phyloP scores from a whole-genome alignment of 2,113 vertebrate species.

The Tylochromis polylepis region DNA sequence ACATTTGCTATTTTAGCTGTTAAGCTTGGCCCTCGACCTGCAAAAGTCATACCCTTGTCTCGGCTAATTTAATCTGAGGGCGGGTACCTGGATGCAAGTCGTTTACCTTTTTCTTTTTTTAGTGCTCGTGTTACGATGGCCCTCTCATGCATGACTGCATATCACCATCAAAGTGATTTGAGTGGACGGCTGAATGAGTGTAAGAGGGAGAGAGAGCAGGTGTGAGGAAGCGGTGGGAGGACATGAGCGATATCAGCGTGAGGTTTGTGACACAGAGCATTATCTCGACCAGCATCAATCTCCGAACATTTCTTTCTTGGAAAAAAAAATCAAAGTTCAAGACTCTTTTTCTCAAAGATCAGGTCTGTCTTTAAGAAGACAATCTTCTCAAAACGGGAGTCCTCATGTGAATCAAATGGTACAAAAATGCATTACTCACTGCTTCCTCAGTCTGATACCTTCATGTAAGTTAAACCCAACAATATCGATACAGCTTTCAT shows the following conservation, averaged over 20 bases:
- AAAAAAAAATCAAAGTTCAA: background rate
- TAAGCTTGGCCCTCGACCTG: background rate
- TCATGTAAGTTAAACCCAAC: background rate
- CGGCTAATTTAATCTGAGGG: background rate
- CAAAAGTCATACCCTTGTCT: background rate
- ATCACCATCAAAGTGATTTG: background rate
- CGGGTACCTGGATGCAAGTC: background rate
- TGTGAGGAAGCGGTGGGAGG: conserved; percentile 6
- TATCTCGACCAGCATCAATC: background rate
- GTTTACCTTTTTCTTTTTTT: background rate
- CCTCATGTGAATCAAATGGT: background rate
- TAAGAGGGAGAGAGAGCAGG: background rate
- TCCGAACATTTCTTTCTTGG: background rate
- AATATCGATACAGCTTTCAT: background rate
- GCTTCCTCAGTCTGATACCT: background rate
- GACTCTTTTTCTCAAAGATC: background rate
- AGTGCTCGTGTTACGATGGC: background rate
- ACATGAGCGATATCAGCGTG: background rate
- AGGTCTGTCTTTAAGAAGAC: background rate
- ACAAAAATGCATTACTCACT: background rate
- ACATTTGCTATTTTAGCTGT: background rate
- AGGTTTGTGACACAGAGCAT: background rate
- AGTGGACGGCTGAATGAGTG: conserved; percentile 3
- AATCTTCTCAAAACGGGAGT: background rate
- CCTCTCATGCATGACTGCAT: background rate